Base-by-base conservation (phyloP, 2,113 vertebrate species). In the Tonatia bakeri region DNA sequence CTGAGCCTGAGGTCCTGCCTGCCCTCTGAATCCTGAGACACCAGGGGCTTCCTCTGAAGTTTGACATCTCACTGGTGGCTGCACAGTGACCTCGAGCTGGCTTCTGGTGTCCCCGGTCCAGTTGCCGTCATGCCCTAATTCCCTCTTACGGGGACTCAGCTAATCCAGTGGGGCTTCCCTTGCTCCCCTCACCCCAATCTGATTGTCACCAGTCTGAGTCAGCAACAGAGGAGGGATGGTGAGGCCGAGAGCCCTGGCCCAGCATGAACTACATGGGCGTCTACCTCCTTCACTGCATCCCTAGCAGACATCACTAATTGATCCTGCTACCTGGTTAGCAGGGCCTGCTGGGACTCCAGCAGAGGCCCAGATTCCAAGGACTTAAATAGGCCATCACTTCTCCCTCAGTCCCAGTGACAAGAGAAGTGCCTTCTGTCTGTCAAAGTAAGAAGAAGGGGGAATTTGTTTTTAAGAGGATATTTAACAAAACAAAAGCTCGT, bases 281-380 rank as follows among this genome's bases (percentile, higher is more conserved):
- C 1, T 8, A 2, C 45, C 2, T 11, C 14, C 5, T 0, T 36
- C 20, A 24, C 70, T 31, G 64, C 19, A 0, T 38, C 75, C 36
- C 0, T 0, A 10, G 61, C 59, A 28, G 59, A 19, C 59, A 61
- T 26, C 4, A 4, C 24, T 61, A 22, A 61, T 12, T 28, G 59
- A 72, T 38, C 15, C 38, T 33, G 19, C 52, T 0, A 0, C 19
- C 82, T 2, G 0, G 10, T 28, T 9, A 45, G 31, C 47, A 28
- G 82, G 61, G 19, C 24, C 31, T 14, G 0, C 0, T 8, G 50
- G 3, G 15, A 40, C 61, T 77, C 15, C 24, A 19, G 69, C 79
- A 77, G 31, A 50, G 36, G 43, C 40, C 31, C 50, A 26, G 54
- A 43, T 4, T 38, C 73, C 20, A 14, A 80, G 56, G 64, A 28